phyloP scores from a whole-genome alignment of 1,140 invertebrate genomes.

The Megalopta genalis region DNA sequence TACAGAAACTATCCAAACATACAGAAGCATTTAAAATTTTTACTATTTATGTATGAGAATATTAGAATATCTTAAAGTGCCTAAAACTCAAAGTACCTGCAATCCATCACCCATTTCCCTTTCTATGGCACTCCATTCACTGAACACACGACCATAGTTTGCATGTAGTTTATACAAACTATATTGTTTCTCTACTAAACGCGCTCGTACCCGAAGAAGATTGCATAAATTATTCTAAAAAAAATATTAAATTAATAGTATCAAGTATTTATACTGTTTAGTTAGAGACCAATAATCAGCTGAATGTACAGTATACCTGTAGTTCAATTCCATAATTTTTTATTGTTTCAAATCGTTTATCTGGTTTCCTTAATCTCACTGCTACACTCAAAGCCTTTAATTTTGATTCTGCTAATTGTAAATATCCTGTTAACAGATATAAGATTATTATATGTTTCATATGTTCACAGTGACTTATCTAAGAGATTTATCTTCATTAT shows the following conservation, averaged over 20 bases:
- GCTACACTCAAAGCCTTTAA: conserved; percentile 87
- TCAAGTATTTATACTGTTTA: neutral
- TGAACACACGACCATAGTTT: conserved; percentile 91
- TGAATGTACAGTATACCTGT: conserved; percentile 80
- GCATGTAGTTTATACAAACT: conserved; percentile 90
- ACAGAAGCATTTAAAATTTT: neutral
- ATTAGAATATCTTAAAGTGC: neutral
- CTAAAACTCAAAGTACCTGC: conserved; percentile 78
- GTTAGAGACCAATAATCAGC: conserved; percentile 12
- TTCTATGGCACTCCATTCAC: conserved; percentile 92
- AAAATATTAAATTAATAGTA: conserved; percentile 13
- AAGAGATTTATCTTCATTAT: neutral
- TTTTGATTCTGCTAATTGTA: conserved; percentile 88
- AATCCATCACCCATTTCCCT: conserved; percentile 91
- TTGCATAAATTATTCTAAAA: conserved; percentile 78
- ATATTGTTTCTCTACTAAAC: conserved; percentile 88
- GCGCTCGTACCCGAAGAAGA: conserved; percentile 82
- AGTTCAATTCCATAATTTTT: conserved; percentile 89
- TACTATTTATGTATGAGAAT: neutral
- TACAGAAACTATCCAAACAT: neutral
- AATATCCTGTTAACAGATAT: conserved; percentile 80
- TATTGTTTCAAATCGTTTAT: conserved; percentile 87
- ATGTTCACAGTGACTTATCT: neutral
- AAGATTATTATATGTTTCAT: neutral
- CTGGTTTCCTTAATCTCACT: conserved; percentile 86